A percentile compares a stretch with the other conserved stretches of the same genome.
phyloP scores from a whole-genome alignment of 2,113 vertebrate genomes.

The Alces alces region DNA sequence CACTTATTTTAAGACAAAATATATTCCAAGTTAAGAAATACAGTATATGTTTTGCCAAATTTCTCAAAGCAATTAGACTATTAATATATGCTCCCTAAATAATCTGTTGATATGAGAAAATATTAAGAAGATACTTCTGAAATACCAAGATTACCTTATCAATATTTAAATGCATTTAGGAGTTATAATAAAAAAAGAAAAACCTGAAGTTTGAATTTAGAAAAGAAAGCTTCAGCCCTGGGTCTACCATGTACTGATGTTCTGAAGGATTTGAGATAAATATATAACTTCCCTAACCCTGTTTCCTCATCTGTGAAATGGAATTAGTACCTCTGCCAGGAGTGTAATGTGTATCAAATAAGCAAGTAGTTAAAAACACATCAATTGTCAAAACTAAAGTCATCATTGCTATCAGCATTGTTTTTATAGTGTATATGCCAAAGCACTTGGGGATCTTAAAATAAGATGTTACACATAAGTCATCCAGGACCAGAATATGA shows the following conservation, averaged over 20 bases:
- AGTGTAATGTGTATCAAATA: not conserved
- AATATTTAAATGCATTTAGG: not conserved
- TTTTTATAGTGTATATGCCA: not conserved
- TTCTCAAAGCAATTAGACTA: not conserved
- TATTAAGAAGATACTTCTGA: not conserved
- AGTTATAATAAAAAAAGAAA: not conserved
- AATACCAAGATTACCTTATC: not conserved
- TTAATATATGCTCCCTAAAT: not conserved
- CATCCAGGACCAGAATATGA: not conserved
- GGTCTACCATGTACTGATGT: not conserved
- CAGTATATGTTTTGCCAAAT: not conserved
- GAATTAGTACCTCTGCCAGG: not conserved
- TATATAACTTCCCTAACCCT: not conserved
- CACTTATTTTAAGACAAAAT: constrained; percentile 26
- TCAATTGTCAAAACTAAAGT: not conserved
- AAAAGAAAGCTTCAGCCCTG: not conserved
- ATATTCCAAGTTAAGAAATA: not conserved
- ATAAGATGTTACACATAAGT: not conserved
- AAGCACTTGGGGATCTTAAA: not conserved
- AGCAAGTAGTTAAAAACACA: not conserved
- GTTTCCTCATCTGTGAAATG: not conserved
- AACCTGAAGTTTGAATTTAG: not conserved
- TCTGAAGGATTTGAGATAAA: not conserved
- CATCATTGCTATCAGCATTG: not conserved
- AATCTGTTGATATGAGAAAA: not conserved